Conservation (phyloP, 2,888 invertebrate species). For the Monoplex corrugatus region DNA sequence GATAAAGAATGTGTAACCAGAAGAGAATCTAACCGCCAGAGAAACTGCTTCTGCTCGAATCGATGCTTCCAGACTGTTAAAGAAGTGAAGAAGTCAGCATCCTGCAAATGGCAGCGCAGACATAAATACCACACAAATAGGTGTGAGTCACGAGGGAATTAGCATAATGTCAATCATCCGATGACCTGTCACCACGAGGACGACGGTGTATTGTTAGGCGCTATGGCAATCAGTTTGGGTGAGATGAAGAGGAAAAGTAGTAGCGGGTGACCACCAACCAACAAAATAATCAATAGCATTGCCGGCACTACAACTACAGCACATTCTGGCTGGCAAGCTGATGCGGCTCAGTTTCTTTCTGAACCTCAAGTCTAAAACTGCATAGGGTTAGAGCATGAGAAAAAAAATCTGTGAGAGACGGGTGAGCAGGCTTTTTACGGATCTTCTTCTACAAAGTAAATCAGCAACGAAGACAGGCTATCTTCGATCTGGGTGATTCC, state of each 20-base stretch:
- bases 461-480: too few relatives aligned
- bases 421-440: too few relatives aligned
- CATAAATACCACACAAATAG: neutral
- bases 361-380: too few relatives aligned
- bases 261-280: conserved; percentile 20
- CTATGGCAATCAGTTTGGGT: neutral
- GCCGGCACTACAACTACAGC: conserved; percentile 8
- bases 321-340: conserved; percentile 3
- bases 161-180: neutral
- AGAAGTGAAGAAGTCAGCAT: neutral
- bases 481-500: too few relatives aligned
- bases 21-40: neutral
- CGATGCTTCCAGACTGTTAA: neutral
- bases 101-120: neutral
- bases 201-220: neutral
- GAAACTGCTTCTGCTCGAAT: neutral
- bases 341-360: too few relatives aligned
- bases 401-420: too few relatives aligned
- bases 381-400: too few relatives aligned
- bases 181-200: neutral
- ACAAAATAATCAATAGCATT: conserved; percentile 36
- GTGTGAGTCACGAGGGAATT: neutral
- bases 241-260: neutral
- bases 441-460: too few relatives aligned
- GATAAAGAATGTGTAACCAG: neutral